Evolutionary conservation across 1,140 invertebrate species (phyloP), one percentile per base, ranked within the genome.

Genomic region (Pectinophora gossypiella): DNA sequence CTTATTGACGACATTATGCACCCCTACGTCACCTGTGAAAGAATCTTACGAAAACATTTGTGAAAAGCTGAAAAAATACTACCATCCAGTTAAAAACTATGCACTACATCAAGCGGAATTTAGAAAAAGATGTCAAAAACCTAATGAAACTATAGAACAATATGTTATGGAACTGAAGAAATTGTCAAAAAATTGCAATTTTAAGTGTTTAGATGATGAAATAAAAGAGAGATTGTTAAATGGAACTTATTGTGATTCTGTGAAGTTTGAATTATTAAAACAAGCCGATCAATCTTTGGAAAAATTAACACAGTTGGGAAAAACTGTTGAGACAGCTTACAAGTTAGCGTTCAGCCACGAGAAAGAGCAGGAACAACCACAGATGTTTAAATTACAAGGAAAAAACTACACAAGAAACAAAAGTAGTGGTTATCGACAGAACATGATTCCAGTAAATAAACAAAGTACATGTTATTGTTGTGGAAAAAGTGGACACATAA

Each of bases 201-300:
- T 56, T 22, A 27, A 50, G 5, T 42, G 32, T 10, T 47, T 51
- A 42, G 42, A 46, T 15, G 43, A 47, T 0, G 43, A 56, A 48
- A 47, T 56, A 18, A 56, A 56, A 48, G 48, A 56, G 42, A 47
- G 48, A 19, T 47, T 56, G 32, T 15, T 56, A 19, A 51, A 56
- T 51, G 54, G 54, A 19, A 42, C 22, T 15, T 51, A 51, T 21
- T 23, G 35, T n/a, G 48, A 51, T 40, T 19, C 36, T 27, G 45
- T 56, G 19, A 51, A 47, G 32, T 56, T 56, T 42, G 54, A 56
- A 27, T 43, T 59, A 32, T 43, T 59, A 13, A 53, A 58, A 19
- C 36, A 46, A 42, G 47, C 47, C 3, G 48, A 51, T 12, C 32
- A 51, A 22, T 13, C 47, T n/a, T 42, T 59, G 36, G 51, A 40